Percentiles rank a stretch among this genome's conserved stretches.
Conservation (phyloP, 2,797 vertebrate species). For the Pangasius sanitwongsei region DNA sequence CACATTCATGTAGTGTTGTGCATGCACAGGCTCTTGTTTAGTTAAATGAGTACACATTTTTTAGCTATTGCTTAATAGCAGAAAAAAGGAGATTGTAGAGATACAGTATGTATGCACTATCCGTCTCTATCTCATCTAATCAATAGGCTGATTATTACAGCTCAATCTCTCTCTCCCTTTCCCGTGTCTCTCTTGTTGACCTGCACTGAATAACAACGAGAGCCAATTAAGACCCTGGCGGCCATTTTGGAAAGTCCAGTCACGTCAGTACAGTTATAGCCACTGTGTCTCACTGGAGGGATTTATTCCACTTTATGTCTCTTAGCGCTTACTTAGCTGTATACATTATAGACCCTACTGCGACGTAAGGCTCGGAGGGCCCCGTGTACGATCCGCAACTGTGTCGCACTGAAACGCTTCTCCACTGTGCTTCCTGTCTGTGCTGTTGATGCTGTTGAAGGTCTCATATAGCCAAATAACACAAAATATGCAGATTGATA, state of each 20-base stretch:
- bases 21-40: background rate
- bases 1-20: background rate
- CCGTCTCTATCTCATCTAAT: slow-evolving; percentile 49
- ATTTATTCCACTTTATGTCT: slow-evolving; percentile 55
- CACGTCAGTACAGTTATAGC: slow-evolving; percentile 36
- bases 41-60: background rate
- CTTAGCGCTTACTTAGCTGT: slow-evolving; percentile 22
- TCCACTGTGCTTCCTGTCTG: background rate
- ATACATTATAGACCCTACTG: background rate
- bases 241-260: slow-evolving; percentile 54
- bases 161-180: slow-evolving; percentile 40
- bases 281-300: slow-evolving; percentile 51
- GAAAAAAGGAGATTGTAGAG: background rate
- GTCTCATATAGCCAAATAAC: background rate
- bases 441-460: background rate
- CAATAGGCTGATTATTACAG: slow-evolving; percentile 38
- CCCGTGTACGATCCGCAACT: background rate
- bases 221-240: slow-evolving; percentile 57
- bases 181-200: slow-evolving; percentile 10
- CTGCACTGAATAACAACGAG: slow-evolving; percentile 47
- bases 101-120: background rate
- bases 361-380: background rate
- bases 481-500: background rate
- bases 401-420: background rate
- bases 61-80: background rate